phyloP scores from a whole-genome alignment of 1,140 invertebrate genomes.

The Hormaphis cornu region DNA sequence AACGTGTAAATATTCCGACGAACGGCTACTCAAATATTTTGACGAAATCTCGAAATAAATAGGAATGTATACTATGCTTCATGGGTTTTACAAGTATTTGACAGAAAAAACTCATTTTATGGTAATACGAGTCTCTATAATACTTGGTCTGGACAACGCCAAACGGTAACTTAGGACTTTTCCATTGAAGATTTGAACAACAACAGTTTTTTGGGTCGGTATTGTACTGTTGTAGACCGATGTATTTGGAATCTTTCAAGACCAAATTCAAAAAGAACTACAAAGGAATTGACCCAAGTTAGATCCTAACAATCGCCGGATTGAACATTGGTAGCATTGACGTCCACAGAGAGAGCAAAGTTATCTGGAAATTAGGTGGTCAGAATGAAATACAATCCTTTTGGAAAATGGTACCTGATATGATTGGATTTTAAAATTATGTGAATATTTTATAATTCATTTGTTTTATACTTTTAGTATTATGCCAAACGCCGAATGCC shows the following conservation, averaged over 20 bases:
- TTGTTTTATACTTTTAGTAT: slow-evolving; percentile 58
- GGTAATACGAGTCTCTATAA: too few species aligned
- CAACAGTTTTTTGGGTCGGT: too few species aligned
- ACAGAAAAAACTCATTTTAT: slow-evolving; percentile 94
- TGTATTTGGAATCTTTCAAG: slow-evolving; percentile 94
- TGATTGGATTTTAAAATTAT: background rate
- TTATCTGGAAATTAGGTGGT: slow-evolving; percentile 98
- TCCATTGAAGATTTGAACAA: too few species aligned
- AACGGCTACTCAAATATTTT: too few species aligned
- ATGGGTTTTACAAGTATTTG: slow-evolving; percentile 92
- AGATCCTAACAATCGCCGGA: slow-evolving; percentile 96
- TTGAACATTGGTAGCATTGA: slow-evolving; percentile 97
- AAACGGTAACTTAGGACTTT: too few species aligned
- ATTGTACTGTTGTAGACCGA: too few species aligned
- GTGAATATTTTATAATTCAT: background rate
- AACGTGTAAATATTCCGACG: too few species aligned
- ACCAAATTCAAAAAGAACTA: slow-evolving; percentile 93
- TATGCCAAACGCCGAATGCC: slow-evolving; percentile 97
- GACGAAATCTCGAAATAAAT: too few species aligned
- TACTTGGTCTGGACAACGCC: too few species aligned
- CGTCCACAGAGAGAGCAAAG: slow-evolving; percentile 75
- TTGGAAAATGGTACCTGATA: slow-evolving; percentile 85
- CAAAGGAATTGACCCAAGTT: slow-evolving; percentile 82
- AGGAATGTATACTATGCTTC: slow-evolving; percentile 87
- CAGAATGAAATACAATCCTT: slow-evolving; percentile 95